Conservation (phyloP, 2,113 vertebrate species). For the Onychorhynchus coronatus region DNA sequence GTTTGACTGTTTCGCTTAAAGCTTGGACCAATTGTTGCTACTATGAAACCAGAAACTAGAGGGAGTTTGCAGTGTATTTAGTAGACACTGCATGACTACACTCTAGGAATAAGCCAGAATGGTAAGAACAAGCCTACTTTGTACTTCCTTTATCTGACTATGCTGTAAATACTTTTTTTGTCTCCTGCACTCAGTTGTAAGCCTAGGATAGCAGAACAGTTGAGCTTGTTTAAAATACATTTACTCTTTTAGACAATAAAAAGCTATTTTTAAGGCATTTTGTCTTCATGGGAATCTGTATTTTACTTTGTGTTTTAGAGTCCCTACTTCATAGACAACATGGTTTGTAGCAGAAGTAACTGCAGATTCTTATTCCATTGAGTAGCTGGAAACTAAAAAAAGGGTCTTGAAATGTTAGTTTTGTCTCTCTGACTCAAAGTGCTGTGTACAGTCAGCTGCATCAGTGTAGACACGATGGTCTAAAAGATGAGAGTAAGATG, state of each 20-base stretch:
- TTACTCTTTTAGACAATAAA: background rate
- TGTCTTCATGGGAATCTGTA: background rate
- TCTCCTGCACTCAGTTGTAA: background rate
- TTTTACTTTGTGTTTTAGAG: background rate
- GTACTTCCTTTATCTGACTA: background rate
- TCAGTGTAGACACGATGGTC: background rate
- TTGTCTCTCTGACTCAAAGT: background rate
- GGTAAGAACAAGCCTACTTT: background rate
- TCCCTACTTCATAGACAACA: background rate
- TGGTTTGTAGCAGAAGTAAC: background rate
- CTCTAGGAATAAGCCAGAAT: background rate
- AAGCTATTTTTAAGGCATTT: background rate
- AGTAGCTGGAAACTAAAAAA: background rate
- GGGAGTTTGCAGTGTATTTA: background rate
- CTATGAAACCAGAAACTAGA: background rate
- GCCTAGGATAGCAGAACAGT: background rate
- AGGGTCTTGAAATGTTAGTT: background rate
- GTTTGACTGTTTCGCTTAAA: background rate
- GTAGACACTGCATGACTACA: background rate
- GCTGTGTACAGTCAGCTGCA: background rate
- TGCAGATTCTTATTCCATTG: background rate
- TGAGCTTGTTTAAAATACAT: background rate
- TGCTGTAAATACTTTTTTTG: background rate
- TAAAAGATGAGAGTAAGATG: background rate
- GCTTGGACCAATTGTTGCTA: fast-evolving